Evolutionary conservation across 2,797 vertebrate species (phyloP).

Genomic region (Astyanax mexicanus): DNA sequence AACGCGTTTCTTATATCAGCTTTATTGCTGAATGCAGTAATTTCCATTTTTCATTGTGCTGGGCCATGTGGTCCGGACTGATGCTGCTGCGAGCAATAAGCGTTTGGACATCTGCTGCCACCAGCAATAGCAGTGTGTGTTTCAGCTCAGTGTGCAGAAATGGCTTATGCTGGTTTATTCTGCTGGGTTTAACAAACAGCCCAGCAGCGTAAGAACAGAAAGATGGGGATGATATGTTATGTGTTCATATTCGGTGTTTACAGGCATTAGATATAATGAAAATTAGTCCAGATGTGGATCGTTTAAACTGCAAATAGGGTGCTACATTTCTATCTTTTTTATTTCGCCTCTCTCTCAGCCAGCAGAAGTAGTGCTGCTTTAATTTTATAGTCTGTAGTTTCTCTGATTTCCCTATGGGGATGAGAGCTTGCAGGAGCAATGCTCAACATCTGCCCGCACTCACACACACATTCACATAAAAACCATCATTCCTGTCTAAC

Average conservation of each 20-base stretch:
- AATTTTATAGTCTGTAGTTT: constrained; percentile 83
- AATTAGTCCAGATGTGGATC: constrained; percentile 39
- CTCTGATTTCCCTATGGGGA: constrained; percentile 81
- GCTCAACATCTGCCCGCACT: constrained; percentile 79
- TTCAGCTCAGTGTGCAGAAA: constrained; percentile 10
- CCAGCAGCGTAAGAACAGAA: neutral
- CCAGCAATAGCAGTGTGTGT: constrained; percentile 7
- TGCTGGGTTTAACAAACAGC: constrained; percentile 29
- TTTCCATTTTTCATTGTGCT: neutral
- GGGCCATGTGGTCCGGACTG: neutral
- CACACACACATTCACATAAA: constrained; percentile 74
- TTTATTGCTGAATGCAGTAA: neutral
- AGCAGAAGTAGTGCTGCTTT: constrained; percentile 68
- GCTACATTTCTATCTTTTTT: neutral
- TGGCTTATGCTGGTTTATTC: constrained; percentile 7
- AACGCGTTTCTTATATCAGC: neutral
- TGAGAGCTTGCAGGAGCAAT: constrained; percentile 73
- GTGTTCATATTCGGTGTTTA: constrained; percentile 8
- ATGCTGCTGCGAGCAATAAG: constrained; percentile 8
- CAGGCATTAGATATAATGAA: constrained; percentile 3
- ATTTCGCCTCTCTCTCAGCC: constrained; percentile 8
- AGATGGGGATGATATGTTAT: neutral
- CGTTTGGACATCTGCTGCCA: constrained; percentile 34
- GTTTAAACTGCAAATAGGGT: constrained; percentile 9
- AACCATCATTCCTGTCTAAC: constrained; percentile 73